phyloP scores from a whole-genome alignment of 2,888 invertebrate species.

The Machimus atricapillus region DNA sequence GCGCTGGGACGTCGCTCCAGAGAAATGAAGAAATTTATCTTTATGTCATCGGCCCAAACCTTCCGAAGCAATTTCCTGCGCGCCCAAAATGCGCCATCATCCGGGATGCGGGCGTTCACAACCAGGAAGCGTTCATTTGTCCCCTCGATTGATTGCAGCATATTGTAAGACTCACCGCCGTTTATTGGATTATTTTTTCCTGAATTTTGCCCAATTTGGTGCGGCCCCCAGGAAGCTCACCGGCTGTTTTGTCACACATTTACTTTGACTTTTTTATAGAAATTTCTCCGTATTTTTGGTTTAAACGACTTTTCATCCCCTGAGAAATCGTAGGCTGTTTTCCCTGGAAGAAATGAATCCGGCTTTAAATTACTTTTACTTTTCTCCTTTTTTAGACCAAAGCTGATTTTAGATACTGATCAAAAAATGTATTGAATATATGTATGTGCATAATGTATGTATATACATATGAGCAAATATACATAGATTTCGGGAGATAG shows the following conservation, averaged over 20 bases:
- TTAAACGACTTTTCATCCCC: not conserved
- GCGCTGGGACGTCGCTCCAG: not conserved
- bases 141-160: not conserved
- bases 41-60: not conserved
- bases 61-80: not conserved
- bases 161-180: not conserved
- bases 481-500: no score
- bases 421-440: no score
- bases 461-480: no score
- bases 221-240: not conserved
- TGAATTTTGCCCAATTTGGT: not conserved
- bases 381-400: not conserved
- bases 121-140: not conserved
- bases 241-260: not conserved
- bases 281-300: not conserved
- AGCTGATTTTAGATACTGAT: no score
- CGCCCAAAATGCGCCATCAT: not conserved
- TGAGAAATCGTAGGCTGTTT: not conserved
- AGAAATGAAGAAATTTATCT: slow-evolving; percentile 11
- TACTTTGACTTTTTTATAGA: not conserved
- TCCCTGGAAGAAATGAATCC: not conserved
- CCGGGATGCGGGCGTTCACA: not conserved
- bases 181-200: not conserved
- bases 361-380: not conserved
- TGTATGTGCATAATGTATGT: no score